Evolutionary conservation across 2,113 vertebrate species (phyloP).

Genomic region (Porphyrio hochstetteri): DNA sequence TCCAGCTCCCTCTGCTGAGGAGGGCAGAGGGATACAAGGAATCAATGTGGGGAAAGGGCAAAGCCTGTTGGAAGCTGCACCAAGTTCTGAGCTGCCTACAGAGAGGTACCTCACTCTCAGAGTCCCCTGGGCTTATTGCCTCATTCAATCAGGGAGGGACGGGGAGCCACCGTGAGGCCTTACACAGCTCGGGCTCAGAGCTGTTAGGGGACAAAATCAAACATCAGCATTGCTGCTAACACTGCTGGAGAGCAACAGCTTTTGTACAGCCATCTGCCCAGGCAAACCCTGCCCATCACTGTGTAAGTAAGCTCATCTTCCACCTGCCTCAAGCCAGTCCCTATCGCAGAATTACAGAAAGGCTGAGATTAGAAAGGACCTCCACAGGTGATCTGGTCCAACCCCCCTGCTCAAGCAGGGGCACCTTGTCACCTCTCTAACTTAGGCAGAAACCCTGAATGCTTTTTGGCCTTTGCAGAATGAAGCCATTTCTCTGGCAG

Average conservation of each 20-base stretch:
- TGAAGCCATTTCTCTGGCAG: not conserved
- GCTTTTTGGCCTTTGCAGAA: not conserved
- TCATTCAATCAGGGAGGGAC: not conserved
- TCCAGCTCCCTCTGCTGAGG: not conserved
- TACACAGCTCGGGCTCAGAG: not conserved
- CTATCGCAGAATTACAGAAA: not conserved
- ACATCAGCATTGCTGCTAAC: not conserved
- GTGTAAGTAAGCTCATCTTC: not conserved
- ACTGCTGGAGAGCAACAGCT: not conserved
- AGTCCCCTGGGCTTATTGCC: not conserved
- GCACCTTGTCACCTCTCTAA: not conserved
- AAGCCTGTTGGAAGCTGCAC: not conserved
- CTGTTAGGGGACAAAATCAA: not conserved
- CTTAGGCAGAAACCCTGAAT: not conserved
- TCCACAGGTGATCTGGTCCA: not conserved
- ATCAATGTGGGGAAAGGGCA: not conserved
- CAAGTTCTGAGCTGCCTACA: not conserved
- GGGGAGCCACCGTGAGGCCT: not conserved
- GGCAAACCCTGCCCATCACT: not conserved
- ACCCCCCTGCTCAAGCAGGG: not conserved
- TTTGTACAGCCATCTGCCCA: not conserved
- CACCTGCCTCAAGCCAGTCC: not conserved
- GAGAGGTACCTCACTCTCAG: not conserved
- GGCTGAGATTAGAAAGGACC: not conserved
- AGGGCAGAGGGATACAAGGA: not conserved